Evolutionary conservation across 1,140 invertebrate species (phyloP), one percentile per base, ranked within the genome.

Genomic region (Luehdorfia chinensis): DNA sequence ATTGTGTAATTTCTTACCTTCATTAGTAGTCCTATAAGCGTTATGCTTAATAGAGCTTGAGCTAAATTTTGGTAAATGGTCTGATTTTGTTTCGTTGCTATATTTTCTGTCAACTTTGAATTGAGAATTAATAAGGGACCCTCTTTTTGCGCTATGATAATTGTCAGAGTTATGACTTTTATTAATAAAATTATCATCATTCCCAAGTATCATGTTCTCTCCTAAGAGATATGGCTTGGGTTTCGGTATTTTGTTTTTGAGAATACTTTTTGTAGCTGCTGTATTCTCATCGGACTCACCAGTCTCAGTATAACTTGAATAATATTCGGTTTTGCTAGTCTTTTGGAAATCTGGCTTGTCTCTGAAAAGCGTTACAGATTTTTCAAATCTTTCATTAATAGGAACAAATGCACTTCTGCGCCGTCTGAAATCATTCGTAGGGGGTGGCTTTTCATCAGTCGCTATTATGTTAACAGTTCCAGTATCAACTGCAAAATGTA

Each of bases 401-500:
- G 77, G 75, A 8, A 84, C 73, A 59, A 87, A 84, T 8, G 73
- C 87, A 72, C 89, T 88, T 45, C 91, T 87, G 49, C 91, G 81
- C 63, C 92, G 88, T 47, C 94, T 87, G 70, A 94, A 95, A 69
- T 93, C 91, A 69, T 94, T 93, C 1, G 92, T 93, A 4, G 94
- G 93, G 12, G 94, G 94, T 33, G 94, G 94, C 72, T 95, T 95
- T 34, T 92, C 93, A 72, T 94, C 93, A 0, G 94, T 95, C 74
- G 94, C 93, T n/a, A 95, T 94, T 34, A 95, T 95, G 68, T 95
- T 94, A 0, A 95, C 92, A 59, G 91, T 91, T 0, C 94, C 94
- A 1, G 93, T 92, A 65, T 95, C 94, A n/a, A 93, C 92, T 0
- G 93, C 92, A 75, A 95, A 95, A 75, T 95, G 94, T 11, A 95